Evolutionary conservation across 2,888 invertebrate genomes (phyloP), one percentile per base, ranked within the genome.

Genomic region (Leptopilina drosophilae): DNA sequence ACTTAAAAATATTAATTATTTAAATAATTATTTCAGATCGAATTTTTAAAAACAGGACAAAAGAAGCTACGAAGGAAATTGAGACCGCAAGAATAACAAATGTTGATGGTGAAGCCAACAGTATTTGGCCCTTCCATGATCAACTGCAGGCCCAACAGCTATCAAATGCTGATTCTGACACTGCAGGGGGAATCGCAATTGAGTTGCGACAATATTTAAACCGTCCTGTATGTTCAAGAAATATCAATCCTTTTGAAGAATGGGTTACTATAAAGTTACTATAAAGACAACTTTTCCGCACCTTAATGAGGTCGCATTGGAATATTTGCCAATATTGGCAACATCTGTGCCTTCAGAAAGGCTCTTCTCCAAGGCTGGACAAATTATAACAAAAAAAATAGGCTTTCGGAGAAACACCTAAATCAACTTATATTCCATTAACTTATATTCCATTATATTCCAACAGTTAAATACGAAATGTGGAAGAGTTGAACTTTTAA

Each of bases 401-500:
- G 59, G 14, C 33, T 59, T n/a, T 40, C 75, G 2, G 56, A 14
- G 0, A 26, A 59, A 5, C 62, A 76, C 14, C 40, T 76, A 14
- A 46, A 59, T 46, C 8, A 53, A 26, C 56, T 40, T 0, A 6
- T 76, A 49, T 53, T 76, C 5, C 26, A n/a, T n/a, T n/a, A n/a
- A n/a, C n/a, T n/a, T n/a, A n/a, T n/a, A n/a, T n/a, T n/a, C n/a
- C n/a, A n/a, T n/a, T n/a, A n/a, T n/a, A n/a, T 76, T 7, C 15
- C 75, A 5, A 40, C 40, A 0, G 20, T 59, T 33, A 53, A 69
- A 77, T 79, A 82, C 64, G 40, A 65, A 11, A 65, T 11, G 40
- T 65, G 33, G 40, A 65, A 5, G 40, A 20, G 20, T 53, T 53
- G 11, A 53, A 53, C 7, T 40, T 40, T n/a, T n/a, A n/a, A n/a